Conservation (phyloP, 2,888 invertebrate genomes). For the Sinelater perroti region DNA sequence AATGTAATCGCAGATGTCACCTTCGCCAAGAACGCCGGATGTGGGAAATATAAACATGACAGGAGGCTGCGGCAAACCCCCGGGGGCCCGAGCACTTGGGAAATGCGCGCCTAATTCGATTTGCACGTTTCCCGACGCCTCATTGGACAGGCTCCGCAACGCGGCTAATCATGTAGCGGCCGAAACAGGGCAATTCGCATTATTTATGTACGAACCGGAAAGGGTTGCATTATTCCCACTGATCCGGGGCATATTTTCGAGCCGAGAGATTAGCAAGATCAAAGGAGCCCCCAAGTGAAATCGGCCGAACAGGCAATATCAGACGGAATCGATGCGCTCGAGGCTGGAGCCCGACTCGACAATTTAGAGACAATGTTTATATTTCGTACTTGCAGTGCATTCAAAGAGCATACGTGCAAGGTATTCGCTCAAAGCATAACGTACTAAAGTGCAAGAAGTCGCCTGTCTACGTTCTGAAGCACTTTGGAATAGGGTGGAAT, state of each 20-base stretch:
- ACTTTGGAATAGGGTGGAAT: too few relatives aligned
- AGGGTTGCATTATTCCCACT: constrained; percentile 28
- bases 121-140: constrained; percentile 53
- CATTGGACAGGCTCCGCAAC: constrained; percentile 51
- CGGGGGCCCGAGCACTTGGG: constrained; percentile 48
- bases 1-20: constrained; percentile 26
- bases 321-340: too few relatives aligned
- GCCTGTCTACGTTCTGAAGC: too few relatives aligned
- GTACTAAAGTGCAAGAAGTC: too few relatives aligned
- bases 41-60: constrained; percentile 51
- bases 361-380: too few relatives aligned
- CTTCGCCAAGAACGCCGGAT: constrained; percentile 25
- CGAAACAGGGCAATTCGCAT: constrained; percentile 37
- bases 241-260: constrained; percentile 15
- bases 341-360: too few relatives aligned
- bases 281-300: too few relatives aligned
- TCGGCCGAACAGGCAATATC: too few relatives aligned
- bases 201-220: constrained; percentile 33
- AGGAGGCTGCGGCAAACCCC: constrained; percentile 50
- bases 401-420: too few relatives aligned
- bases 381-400: too few relatives aligned
- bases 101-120: constrained; percentile 54
- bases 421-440: too few relatives aligned
- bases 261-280: too few relatives aligned
- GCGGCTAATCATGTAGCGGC: constrained; percentile 51